Evolutionary conservation across 2,797 vertebrate species (phyloP).

Genomic region (Agapornis canus): DNA sequence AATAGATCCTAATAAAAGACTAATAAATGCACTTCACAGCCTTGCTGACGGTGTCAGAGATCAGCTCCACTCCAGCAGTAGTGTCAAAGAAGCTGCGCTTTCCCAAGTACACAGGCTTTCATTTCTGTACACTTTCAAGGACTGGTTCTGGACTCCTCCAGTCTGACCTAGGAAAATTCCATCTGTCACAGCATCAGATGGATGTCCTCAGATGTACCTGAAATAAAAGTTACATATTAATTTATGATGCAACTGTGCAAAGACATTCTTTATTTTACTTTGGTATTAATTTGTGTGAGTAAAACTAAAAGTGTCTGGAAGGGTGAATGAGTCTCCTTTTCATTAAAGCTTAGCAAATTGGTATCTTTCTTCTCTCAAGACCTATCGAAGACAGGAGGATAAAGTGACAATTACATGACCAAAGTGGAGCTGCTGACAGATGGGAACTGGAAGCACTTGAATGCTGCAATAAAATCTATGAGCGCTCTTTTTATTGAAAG

Average conservation of each 20-base stretch:
- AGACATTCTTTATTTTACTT: not conserved
- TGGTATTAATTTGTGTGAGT: not conserved
- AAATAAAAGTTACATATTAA: not conserved
- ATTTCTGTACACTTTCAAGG: not conserved
- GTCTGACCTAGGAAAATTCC: not conserved
- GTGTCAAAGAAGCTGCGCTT: not conserved
- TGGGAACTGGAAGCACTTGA: slow-evolving; percentile 42
- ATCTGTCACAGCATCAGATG: not conserved
- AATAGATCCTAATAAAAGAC: not conserved
- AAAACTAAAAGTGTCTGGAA: slow-evolving; percentile 8
- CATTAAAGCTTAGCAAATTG: slow-evolving; percentile 8
- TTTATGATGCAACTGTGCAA: not conserved
- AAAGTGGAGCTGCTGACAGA: slow-evolving; percentile 31
- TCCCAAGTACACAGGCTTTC: not conserved
- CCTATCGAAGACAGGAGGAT: not conserved
- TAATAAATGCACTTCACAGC: not conserved
- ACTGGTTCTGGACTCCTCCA: not conserved
- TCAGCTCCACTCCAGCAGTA: not conserved
- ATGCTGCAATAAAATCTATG: slow-evolving; percentile 48
- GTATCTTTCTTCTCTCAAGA: slow-evolving; percentile 11
- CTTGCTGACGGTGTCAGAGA: not conserved
- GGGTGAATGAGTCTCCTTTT: not conserved
- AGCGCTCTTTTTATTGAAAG: slow-evolving; percentile 43
- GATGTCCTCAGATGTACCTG: not conserved
- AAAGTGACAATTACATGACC: slow-evolving; percentile 21